Evolutionary conservation across 2,113 vertebrate species (phyloP), one percentile per base, ranked within the genome.

Genomic region (Isurus oxyrinchus): DNA sequence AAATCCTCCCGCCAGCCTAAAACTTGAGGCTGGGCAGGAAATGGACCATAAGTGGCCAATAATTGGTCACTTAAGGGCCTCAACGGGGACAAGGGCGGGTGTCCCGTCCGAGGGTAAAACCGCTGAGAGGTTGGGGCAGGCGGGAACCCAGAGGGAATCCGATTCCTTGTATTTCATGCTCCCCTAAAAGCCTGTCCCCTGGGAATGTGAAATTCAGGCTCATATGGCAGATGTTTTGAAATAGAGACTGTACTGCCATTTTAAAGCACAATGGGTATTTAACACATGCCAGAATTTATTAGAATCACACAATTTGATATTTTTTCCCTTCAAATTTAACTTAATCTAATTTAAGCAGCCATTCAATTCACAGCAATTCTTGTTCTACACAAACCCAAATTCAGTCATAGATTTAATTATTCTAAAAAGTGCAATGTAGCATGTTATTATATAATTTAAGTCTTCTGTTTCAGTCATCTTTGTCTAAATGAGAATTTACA

Each of bases 281-380:
- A 63, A 61, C 59, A n/a, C 59, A 94, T 94, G 59, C 59, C n/a
- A 94, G 35, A 44, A 94, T 44, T 63, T 93, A 93, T 31, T 61
- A 94, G 59, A 63, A 94, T 94, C n/a, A 94, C 66, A 11, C n/a
- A 40, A 94, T 40, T 63, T 63, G 31, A 59, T 35, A 1, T 59
- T 7, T 66, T 94, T 94, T 63, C 8, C 10, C 61, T 94, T 94
- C 63, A 94, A 94, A 94, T 94, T 44, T 94, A 67, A 94, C 63
- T 25, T 94, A 67, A 67, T 66, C 94, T 2, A 76, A 44, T 14
- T 49, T 40, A 95, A 55, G 55, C 66, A 95, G 7, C 66, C 2
- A 95, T 72, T 95, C 44, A 95, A 27, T 53, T 95, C 67, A 72
- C 49, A 63, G 23, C 49, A 72, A 31, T 95, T 25, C 55, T 72